These are phyloP conservation scores for Martes martes DNA, from an alignment of 2,113 vertebrate species.

Conservation along the genomic window DNA sequence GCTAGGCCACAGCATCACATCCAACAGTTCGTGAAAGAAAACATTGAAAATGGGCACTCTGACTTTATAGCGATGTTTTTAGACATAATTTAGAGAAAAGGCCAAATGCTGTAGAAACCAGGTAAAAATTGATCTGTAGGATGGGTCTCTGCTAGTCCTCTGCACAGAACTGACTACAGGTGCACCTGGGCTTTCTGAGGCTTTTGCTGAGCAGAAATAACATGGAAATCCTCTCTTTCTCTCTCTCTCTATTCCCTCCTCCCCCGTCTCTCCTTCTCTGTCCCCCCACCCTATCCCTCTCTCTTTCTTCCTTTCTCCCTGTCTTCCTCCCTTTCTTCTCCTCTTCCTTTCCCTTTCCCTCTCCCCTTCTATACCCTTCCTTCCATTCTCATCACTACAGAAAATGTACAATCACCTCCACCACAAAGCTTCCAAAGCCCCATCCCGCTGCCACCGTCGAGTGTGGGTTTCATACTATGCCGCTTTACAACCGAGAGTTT, in stretches of 20 bases:
- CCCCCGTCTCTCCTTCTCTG: background rate
- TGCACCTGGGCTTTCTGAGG: background rate
- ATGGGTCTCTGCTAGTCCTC: background rate
- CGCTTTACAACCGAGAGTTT: background rate
- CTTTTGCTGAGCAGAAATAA: background rate
- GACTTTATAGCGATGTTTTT: background rate
- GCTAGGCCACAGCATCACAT: background rate
- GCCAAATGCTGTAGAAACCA: background rate
- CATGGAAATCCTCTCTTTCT: background rate
- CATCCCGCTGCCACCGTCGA: rapidly evolving
- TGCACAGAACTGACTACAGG: background rate
- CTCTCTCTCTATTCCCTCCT: background rate
- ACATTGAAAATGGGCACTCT: background rate
- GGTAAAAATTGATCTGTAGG: background rate
- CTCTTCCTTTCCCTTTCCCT: background rate
- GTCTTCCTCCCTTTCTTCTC: background rate
- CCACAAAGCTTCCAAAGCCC: background rate
- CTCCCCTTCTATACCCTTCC: background rate
- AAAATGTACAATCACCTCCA: background rate
- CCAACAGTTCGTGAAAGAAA: background rate
- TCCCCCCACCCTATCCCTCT: background rate
- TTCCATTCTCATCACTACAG: background rate
- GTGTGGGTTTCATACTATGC: background rate
- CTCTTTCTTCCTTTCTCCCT: background rate
- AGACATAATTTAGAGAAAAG: background rate